Evolutionary conservation across 2,113 vertebrate genomes (phyloP).

Genomic region (Planiliza haematocheilus): DNA sequence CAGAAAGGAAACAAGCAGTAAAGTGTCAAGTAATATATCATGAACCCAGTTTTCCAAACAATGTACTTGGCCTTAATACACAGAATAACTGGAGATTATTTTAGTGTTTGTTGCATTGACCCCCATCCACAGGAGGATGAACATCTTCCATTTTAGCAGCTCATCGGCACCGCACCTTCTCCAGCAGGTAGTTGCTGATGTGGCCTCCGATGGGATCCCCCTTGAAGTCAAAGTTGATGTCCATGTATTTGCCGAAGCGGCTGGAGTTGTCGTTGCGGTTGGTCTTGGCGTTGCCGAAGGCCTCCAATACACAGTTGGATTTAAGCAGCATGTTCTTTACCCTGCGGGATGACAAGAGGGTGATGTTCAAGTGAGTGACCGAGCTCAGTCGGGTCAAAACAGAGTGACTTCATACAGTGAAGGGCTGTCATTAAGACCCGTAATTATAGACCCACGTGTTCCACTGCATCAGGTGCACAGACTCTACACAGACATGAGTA

Average conservation of each 20-base stretch:
- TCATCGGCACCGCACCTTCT: slow-evolving; percentile 86
- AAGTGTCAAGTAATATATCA: neutral
- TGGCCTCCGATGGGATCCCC: slow-evolving; percentile 98
- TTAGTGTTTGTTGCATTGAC: neutral
- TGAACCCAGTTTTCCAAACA: too few relatives aligned
- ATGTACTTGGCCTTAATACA: too few relatives aligned
- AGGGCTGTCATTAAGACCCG: neutral
- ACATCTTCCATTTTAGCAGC: neutral
- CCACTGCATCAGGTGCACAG: too few relatives aligned
- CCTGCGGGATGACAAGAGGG: slow-evolving; percentile 71
- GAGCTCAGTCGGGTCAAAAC: neutral
- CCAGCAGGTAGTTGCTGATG: slow-evolving; percentile 97
- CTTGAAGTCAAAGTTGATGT: slow-evolving; percentile 99
- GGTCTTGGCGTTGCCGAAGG: slow-evolving; percentile 98
- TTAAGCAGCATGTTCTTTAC: slow-evolving; percentile 98
- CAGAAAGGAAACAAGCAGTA: neutral
- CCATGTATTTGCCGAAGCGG: slow-evolving; percentile 99
- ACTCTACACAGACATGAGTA: too few relatives aligned
- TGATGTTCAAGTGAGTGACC: neutral
- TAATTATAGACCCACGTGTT: too few relatives aligned
- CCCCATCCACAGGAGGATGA: too few relatives aligned
- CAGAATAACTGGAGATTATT: neutral
- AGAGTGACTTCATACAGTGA: neutral
- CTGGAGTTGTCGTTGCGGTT: slow-evolving; percentile 99
- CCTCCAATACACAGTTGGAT: slow-evolving; percentile 97